Evolutionary conservation across 2,113 vertebrate species (phyloP), one percentile per base, ranked within the genome.

Genomic region (Cyphotilapia sp.): DNA sequence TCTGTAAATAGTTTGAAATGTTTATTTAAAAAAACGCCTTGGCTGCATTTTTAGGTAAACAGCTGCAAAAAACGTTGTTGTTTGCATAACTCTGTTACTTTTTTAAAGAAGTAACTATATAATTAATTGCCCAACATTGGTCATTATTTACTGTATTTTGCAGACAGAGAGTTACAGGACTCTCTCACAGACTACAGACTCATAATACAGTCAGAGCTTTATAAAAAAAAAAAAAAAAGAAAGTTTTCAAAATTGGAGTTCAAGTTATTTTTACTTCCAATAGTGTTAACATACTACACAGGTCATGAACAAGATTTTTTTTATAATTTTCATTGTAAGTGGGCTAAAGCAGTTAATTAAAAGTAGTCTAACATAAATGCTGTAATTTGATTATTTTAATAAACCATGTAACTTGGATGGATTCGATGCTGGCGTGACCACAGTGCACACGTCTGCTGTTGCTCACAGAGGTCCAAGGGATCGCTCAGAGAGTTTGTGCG

Each of bases 51-150:
- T 10, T 10, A 10, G 35, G 35, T 38, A 40, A 40, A 40, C 2
- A 40, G 38, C 38, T 11, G 38, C 38, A 40, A 11, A 38, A 1
- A 35, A 35, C 2, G 0, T 1, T 2, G 9, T 38, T 38, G 0
- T 38, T 38, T 38, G 35, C 2, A 4, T 1, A 5, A 38, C 9
- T 10, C 4, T 0, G 4, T 1, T 10, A 38, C 4, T 38, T 38
- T 38, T 38, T 38, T 38, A 0, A 40, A 40, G 38, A 12, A 12
- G 0, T 5, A 40, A 11, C 38, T 40, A 11, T 40, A 11, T 40
- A 40, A 40, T 40, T 40, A 38, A 10, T 38, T 38, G 38, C 38
- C 2, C 38, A 40, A 12, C 38, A 5, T 12, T 0, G 38, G 40
- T 40, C 40, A 40, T 40, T 40, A 12, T 40, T 2, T 42, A 13